A percentile compares a stretch with the other conserved stretches of the same genome.
Conservation (phyloP, 2,888 invertebrate genomes). For the Drosophila pseudotakahashii region DNA sequence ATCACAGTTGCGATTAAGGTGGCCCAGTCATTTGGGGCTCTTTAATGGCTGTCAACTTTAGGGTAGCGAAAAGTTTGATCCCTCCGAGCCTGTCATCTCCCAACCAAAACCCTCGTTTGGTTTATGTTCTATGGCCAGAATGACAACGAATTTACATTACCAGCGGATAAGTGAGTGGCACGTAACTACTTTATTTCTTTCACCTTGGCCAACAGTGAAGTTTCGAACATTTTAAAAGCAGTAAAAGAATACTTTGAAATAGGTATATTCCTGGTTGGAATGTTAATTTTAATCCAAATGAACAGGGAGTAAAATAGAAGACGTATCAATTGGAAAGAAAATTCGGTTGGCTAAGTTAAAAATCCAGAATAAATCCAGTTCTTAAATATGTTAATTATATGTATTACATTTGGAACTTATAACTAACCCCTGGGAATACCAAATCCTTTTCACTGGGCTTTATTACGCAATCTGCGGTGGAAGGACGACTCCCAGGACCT, state of each 20-base stretch:
- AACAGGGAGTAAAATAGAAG: no score
- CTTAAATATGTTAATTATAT: not conserved
- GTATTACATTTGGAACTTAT: no score
- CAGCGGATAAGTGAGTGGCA: slow-evolving; percentile 1
- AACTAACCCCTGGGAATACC: not conserved
- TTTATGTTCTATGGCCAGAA: not conserved
- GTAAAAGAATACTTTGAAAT: not conserved
- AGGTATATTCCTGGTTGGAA: no score
- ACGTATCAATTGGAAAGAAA: no score
- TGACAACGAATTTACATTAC: slow-evolving; percentile 4
- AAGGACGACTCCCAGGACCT: not conserved
- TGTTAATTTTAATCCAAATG: no score
- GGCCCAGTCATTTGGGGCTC: slow-evolving; percentile 1
- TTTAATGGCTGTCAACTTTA: slow-evolving; percentile 1
- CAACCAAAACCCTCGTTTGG: not conserved
- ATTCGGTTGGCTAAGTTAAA: no score
- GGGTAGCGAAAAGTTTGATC: slow-evolving; percentile 9
- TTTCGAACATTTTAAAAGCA: not conserved
- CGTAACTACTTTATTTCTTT: not conserved
- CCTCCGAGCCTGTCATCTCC: not conserved
- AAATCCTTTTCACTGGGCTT: not conserved
- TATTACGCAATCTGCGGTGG: not conserved
- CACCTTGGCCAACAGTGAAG: not conserved
- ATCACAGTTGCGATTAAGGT: no score
- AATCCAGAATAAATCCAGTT: no score